Base-by-base conservation (phyloP, 1,140 invertebrate genomes). In the Bicyclus anynana region DNA sequence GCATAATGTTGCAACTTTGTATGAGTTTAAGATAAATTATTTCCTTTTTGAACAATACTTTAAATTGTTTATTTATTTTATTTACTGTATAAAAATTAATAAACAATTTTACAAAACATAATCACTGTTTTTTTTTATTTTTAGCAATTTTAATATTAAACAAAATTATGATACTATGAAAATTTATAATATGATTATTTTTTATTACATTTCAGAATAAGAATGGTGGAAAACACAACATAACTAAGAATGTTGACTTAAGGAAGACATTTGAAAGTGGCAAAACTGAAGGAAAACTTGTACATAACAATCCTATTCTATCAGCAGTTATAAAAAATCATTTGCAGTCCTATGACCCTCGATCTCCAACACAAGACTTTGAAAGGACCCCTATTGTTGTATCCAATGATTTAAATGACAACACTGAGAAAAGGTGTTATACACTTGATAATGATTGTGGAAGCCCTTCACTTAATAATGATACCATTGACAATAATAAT, bases 311-410 rank as follows among this genome's bases (percentile, higher is more conserved):
- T 59, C 84, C 85, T 4, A 87, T 86, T 49, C 57, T 88, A 6
- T 80, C 85, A 16, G 85, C 85, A 49, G 85, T 88, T 53, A 87
- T 87, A 49, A 87, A 86, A 61, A 88, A 86, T 62, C 85, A 87
- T 47, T 72, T 88, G 27, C 85, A 87, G 14, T 85, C 76, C 14
- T 88, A 81, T 67, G 85, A 88, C 51, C 85, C 85, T 44, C 76
- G 85, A 5, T 88, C 85, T 9, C 85, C 85, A 33, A 77, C 84
- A 44, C 79, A 83, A 53, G 85, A 88, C 18, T 80, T 88, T 78
- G 82, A 88, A 53, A 62, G 85, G 48, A 88, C 85, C 10, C 85
- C 85, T 23, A 87, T 88, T 27, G 55, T 86, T 27, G 68, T 88
- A 57, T 26, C 73, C 35, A 50, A 70, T 26, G 74, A 77, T 53